A percentile compares a stretch with the other conserved stretches of the same genome.
phyloP scores from a whole-genome alignment of 2,888 invertebrate genomes.

The Tromatobia lineatoria region DNA sequence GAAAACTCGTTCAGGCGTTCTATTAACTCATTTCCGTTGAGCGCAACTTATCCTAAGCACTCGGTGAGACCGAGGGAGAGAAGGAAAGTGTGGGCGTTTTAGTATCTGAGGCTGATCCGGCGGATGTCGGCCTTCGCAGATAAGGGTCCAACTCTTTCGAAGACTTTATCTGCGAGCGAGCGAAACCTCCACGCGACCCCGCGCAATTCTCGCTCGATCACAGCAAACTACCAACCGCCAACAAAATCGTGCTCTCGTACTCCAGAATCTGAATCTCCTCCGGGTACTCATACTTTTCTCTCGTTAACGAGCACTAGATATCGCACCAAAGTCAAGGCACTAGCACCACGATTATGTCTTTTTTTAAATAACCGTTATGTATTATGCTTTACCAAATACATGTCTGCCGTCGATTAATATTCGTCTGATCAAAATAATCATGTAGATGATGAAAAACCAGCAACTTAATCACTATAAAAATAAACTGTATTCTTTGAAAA shows the following conservation, averaged over 20 bases:
- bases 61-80: slow-evolving; percentile 71
- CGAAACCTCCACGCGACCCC: slow-evolving; percentile 42
- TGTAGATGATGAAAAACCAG: no score
- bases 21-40: slow-evolving; percentile 65
- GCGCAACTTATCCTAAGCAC: slow-evolving; percentile 66
- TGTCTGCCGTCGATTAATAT: no score
- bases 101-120: slow-evolving; percentile 85
- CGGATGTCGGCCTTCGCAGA: slow-evolving; percentile 83
- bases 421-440: no score
- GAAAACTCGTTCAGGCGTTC: slow-evolving; percentile 44
- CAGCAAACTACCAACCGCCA: slow-evolving; percentile 57
- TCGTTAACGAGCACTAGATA: slow-evolving; percentile 72
- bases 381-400: not conserved
- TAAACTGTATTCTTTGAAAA: no score
- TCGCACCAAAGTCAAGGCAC: slow-evolving; percentile 53
- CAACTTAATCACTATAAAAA: no score
- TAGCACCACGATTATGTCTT: slow-evolving; percentile 18
- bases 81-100: slow-evolving; percentile 84
- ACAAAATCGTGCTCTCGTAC: slow-evolving; percentile 46
- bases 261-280: slow-evolving; percentile 17
- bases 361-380: not conserved
- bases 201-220: slow-evolving; percentile 59
- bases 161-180: slow-evolving; percentile 80
- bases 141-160: slow-evolving; percentile 83
- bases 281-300: slow-evolving; percentile 65